These are phyloP conservation scores for Dallia pectoralis DNA, from an alignment of 2,797 vertebrate genomes.

Conservation along the genomic window DNA sequence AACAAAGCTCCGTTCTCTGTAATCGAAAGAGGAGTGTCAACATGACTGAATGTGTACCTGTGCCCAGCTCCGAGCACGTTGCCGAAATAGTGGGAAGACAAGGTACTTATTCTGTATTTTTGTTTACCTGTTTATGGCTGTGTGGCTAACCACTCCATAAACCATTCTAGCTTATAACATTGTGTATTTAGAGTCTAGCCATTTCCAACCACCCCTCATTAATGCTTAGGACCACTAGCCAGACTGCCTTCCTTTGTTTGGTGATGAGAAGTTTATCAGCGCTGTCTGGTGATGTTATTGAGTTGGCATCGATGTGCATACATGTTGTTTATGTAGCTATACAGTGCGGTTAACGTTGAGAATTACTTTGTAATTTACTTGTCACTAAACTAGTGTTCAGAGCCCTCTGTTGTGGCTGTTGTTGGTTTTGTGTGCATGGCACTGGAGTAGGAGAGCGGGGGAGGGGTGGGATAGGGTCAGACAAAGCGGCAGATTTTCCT, in stretches of 20 bases:
- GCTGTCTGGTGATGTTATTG: neutral
- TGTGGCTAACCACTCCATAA: neutral
- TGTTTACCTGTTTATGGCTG: neutral
- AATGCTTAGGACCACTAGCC: slow-evolving; percentile 2
- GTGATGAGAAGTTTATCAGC: slow-evolving; percentile 51
- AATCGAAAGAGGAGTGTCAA: slow-evolving; percentile 83
- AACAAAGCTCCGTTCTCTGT: slow-evolving; percentile 79
- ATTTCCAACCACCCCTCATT: neutral
- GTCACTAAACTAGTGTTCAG: slow-evolving; percentile 29
- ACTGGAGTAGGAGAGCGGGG: slow-evolving; percentile 57
- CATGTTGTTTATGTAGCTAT: neutral
- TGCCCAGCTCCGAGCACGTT: slow-evolving; percentile 87
- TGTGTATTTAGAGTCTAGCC: neutral
- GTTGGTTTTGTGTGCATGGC: slow-evolving; percentile 47
- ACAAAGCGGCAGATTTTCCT: slow-evolving; percentile 82
- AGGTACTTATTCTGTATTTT: slow-evolving; percentile 66
- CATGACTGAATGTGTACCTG: slow-evolving; percentile 87
- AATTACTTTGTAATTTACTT: slow-evolving; percentile 21
- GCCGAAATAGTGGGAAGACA: slow-evolving; percentile 87
- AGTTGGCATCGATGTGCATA: neutral
- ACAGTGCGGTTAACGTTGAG: slow-evolving; percentile 20
- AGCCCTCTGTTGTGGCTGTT: slow-evolving; percentile 45
- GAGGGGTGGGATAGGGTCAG: slow-evolving; percentile 71
- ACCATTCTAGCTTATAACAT: neutral
- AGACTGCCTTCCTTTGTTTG: slow-evolving; percentile 70